Percentiles rank a stretch among this genome's conserved stretches.
phyloP scores from a whole-genome alignment of 92 coral and sea anemone genomes.

The Porites cylindrica region DNA sequence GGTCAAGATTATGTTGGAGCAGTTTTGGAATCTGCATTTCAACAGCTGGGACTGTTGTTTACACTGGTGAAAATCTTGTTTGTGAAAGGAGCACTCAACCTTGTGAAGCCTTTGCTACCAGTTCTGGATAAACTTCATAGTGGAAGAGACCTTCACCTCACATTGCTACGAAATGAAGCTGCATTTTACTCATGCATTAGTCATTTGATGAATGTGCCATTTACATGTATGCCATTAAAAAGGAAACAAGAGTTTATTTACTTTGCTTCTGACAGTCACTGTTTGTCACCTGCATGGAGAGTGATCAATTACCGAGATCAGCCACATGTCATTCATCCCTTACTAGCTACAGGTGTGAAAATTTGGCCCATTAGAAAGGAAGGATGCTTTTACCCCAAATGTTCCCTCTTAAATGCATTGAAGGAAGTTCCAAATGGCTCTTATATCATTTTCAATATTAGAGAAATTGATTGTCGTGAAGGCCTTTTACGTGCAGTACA shows the following conservation, averaged over 20 bases:
- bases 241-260: slow-evolving; percentile 42
- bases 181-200: slow-evolving; percentile 60
- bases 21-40: slow-evolving; percentile 50
- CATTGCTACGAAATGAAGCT: slow-evolving; percentile 65
- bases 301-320: slow-evolving; percentile 26
- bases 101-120: slow-evolving; percentile 46
- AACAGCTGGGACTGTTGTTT: slow-evolving; percentile 56
- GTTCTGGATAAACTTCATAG: slow-evolving; percentile 47
- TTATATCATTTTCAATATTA: slow-evolving; percentile 55
- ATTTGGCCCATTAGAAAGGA: slow-evolving; percentile 61
- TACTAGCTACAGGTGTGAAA: slow-evolving; percentile 59
- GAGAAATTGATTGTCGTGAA: slow-evolving; percentile 70
- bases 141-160: slow-evolving; percentile 48
- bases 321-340: slow-evolving; percentile 56
- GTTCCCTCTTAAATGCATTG: slow-evolving; percentile 48
- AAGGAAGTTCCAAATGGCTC: slow-evolving; percentile 44
- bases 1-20: slow-evolving; percentile 6
- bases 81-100: slow-evolving; percentile 55
- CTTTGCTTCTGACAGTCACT: slow-evolving; percentile 68
- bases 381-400: slow-evolving; percentile 56
- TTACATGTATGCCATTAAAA: slow-evolving; percentile 28
- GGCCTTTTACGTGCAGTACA: slow-evolving; percentile 55
- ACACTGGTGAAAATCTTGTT: slow-evolving; percentile 59
- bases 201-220: slow-evolving; percentile 59
- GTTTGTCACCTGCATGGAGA: slow-evolving; percentile 66